Evolutionary conservation across 2,888 invertebrate genomes (phyloP).

Genomic region (Lasioglossum villosulum): DNA sequence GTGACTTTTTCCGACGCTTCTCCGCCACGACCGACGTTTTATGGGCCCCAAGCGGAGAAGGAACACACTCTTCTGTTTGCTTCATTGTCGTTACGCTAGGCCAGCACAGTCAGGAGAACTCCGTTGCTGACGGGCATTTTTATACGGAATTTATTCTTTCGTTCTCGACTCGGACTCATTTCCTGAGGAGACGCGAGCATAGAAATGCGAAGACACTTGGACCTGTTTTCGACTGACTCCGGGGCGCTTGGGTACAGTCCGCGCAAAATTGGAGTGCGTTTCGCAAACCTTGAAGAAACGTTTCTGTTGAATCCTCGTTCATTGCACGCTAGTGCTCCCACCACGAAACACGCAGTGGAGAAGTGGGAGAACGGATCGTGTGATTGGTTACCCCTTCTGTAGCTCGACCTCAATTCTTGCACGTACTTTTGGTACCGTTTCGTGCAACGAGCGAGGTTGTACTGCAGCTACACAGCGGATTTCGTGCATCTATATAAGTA

Average conservation of each 20-base stretch:
- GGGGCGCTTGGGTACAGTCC: not conserved
- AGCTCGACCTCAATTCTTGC: no score
- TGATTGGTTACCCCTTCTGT: no score
- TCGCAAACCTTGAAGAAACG: not conserved
- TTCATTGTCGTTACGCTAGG: constrained; percentile 12
- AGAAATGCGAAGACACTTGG: not conserved
- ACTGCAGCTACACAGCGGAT: no score
- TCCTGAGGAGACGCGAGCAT: not conserved
- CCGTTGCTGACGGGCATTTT: constrained; percentile 9
- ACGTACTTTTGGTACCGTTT: no score
- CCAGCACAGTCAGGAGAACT: not conserved
- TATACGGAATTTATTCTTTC: not conserved
- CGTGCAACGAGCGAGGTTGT: no score
- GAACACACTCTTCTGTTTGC: not conserved
- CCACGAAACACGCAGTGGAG: no score
- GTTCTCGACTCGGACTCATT: not conserved
- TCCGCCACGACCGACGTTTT: constrained; percentile 9
- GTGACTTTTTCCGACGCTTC: constrained; percentile 19
- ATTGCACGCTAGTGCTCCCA: no score
- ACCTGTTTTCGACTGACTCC: not conserved
- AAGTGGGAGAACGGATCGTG: no score
- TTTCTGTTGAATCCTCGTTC: no score
- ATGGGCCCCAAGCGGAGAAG: constrained; percentile 16
- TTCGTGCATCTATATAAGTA: no score
- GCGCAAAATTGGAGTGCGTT: not conserved